Conservation (phyloP, 2,113 vertebrate genomes). For the Dicentrarchus labrax region DNA sequence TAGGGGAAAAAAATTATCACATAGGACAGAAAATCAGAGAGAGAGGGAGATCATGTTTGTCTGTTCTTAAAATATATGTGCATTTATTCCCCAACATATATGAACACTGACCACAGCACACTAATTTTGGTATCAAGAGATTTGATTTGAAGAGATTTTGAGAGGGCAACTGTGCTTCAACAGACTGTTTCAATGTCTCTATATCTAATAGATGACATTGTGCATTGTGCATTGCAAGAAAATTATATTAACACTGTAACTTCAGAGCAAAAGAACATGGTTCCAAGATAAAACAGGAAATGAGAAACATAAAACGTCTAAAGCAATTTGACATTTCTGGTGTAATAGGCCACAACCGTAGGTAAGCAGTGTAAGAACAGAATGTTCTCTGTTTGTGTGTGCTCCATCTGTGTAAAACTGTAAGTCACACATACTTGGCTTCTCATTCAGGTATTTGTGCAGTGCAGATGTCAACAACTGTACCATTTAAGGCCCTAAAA, state of each 20-base stretch:
- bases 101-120: neutral
- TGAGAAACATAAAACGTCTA: slow-evolving; percentile 3
- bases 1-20: neutral
- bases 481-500: slow-evolving; percentile 49
- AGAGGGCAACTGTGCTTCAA: neutral
- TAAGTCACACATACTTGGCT: slow-evolving; percentile 45
- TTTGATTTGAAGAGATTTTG: neutral
- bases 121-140: neutral
- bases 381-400: slow-evolving; percentile 36
- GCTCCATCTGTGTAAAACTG: slow-evolving; percentile 23
- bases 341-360: slow-evolving; percentile 11
- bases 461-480: slow-evolving; percentile 49
- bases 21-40: neutral
- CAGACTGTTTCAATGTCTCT: neutral
- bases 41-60: neutral
- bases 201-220: neutral
- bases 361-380: slow-evolving; percentile 44
- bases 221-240: neutral
- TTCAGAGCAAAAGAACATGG: neutral
- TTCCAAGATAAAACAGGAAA: neutral
- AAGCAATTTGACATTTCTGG: slow-evolving; percentile 25
- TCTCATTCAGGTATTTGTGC: slow-evolving; percentile 53
- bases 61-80: neutral
- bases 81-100: slow-evolving; percentile 1
- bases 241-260: neutral